Percentiles rank a stretch among this genome's conserved stretches.
These are phyloP conservation scores for Aethina tumida DNA, from an alignment of 1,140 invertebrate species.

Conservation along the genomic window DNA sequence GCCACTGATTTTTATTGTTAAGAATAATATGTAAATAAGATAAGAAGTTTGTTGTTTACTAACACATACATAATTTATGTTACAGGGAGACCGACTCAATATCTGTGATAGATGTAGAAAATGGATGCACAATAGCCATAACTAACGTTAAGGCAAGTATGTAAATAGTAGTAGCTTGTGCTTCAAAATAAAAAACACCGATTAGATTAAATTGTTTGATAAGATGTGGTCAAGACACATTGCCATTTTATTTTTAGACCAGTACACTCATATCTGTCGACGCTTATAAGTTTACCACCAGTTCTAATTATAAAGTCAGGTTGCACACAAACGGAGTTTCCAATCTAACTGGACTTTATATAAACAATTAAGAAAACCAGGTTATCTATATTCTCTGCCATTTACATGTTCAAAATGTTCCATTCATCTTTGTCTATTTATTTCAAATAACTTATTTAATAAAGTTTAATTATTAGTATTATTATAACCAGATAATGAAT, in stretches of 20 bases:
- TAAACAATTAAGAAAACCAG: no score
- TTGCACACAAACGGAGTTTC: no score
- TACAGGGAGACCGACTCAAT: conserved; percentile 30
- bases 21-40: background rate
- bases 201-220: conserved; percentile 4
- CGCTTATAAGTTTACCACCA: background rate
- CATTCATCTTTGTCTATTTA: no score
- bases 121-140: conserved; percentile 39
- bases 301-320: background rate
- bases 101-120: conserved; percentile 37
- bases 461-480: no score
- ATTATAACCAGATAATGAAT: no score
- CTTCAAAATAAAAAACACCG: conserved; percentile 6
- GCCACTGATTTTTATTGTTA: background rate
- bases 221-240: background rate
- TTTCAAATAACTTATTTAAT: no score
- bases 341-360: no score
- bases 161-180: conserved; percentile 9
- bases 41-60: conserved; percentile 1
- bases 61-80: conserved; percentile 9
- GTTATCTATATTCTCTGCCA: no score
- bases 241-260: conserved; percentile 3
- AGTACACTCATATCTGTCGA: conserved; percentile 1
- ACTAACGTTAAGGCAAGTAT: conserved; percentile 44
- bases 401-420: no score